Percentiles rank a stretch among this genome's conserved stretches.
Evolutionary conservation across 2,888 invertebrate genomes (phyloP).

Genomic region (Limnephilus marmoratus): DNA sequence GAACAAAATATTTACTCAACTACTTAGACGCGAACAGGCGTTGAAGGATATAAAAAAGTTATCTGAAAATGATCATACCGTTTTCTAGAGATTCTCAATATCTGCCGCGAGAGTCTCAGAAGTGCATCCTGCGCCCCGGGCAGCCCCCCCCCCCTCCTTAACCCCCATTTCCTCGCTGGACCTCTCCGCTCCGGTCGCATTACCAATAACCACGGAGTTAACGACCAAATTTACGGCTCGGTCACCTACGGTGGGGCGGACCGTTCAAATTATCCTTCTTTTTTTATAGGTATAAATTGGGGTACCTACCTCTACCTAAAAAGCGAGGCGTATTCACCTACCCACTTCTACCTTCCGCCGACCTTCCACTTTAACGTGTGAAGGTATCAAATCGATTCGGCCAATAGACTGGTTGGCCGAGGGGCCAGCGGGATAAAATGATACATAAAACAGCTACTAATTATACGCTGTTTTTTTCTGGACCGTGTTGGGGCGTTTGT

Average conservation of each 20-base stretch:
- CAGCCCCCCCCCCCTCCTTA: slow-evolving; percentile 3
- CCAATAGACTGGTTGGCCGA: slow-evolving; percentile 33
- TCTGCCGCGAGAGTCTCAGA: slow-evolving; percentile 22
- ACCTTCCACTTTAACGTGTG: slow-evolving; percentile 18
- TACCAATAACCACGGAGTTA: slow-evolving; percentile 57
- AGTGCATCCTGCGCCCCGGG: slow-evolving; percentile 26
- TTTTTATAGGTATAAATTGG: slow-evolving; percentile 58
- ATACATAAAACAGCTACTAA: slow-evolving; percentile 21
- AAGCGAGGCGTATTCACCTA: neutral
- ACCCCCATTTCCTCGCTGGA: neutral
- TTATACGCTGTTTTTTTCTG: slow-evolving; percentile 5
- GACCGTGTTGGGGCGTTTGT: neutral
- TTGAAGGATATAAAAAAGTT: neutral
- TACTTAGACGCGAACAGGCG: neutral
- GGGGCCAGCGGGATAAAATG: neutral
- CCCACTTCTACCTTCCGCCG: neutral
- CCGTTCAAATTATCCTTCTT: slow-evolving; percentile 58
- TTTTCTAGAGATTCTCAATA: neutral
- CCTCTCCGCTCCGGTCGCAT: slow-evolving; percentile 24
- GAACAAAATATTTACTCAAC: neutral
- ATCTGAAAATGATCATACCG: neutral
- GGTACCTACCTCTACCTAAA: slow-evolving; percentile 51
- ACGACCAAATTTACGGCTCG: slow-evolving; percentile 59
- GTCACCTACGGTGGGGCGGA: slow-evolving; percentile 57
- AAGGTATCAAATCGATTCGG: slow-evolving; percentile 29